These are phyloP conservation scores for Pipra filicauda DNA, from an alignment of 2,113 vertebrate species.

Conservation along the genomic window DNA sequence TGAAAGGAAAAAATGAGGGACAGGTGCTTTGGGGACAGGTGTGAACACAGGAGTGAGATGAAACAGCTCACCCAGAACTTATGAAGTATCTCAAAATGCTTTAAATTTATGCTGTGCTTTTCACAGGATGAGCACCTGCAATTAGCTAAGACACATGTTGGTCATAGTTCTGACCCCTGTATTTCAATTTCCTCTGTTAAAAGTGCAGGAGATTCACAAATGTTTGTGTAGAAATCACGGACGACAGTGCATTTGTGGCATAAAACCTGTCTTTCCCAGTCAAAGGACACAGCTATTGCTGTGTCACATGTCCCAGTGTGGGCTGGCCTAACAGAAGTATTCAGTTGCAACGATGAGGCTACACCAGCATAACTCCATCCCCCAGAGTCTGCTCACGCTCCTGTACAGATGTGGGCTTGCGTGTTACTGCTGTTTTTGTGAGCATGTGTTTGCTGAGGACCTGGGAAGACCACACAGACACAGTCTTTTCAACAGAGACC, in stretches of 20 bases:
- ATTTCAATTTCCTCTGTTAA: background rate
- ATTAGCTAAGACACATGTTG: background rate
- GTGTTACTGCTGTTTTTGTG: background rate
- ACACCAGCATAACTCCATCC: rapidly evolving
- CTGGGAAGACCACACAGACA: background rate
- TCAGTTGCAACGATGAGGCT: background rate
- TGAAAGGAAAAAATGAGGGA: background rate
- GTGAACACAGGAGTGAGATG: background rate
- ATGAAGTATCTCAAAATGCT: background rate
- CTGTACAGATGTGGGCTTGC: background rate
- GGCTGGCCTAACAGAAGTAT: background rate
- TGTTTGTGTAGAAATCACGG: background rate
- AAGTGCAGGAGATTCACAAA: background rate
- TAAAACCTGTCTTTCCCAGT: background rate
- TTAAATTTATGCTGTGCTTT: background rate
- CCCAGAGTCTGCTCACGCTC: background rate
- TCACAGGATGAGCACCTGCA: background rate
- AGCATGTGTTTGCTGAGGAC: background rate
- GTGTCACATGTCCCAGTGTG: rapidly evolving
- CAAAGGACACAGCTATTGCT: rapidly evolving
- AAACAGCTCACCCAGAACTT: background rate
- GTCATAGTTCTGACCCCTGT: background rate
- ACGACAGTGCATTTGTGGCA: rapidly evolving
- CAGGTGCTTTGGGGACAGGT: background rate
- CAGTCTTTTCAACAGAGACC: background rate